phyloP scores from a whole-genome alignment of 2,797 vertebrate species.

The Rhinoraja longicauda region DNA sequence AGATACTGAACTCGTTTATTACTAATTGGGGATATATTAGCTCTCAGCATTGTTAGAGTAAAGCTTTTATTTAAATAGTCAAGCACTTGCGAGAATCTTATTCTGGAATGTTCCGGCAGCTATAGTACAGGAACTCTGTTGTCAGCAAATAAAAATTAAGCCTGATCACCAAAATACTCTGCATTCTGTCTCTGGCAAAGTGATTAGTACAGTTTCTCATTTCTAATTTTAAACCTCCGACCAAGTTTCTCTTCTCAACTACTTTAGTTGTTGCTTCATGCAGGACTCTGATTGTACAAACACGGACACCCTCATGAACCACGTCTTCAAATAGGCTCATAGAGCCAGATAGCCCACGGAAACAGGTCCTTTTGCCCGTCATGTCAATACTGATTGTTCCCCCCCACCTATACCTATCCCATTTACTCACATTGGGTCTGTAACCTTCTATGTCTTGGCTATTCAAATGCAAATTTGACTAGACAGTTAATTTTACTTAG shows the following conservation, averaged over 20 bases:
- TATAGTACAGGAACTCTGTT: neutral
- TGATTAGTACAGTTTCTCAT: neutral
- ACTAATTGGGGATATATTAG: neutral
- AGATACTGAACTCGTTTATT: too few relatives aligned
- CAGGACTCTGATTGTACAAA: neutral
- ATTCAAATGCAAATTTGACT: neutral
- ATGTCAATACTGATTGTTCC: too few relatives aligned
- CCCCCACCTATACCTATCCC: too few relatives aligned
- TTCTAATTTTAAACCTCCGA: neutral
- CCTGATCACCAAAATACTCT: neutral
- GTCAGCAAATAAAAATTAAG: neutral
- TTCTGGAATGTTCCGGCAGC: neutral
- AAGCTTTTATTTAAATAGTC: neutral
- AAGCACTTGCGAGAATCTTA: neutral
- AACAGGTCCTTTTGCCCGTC: too few relatives aligned
- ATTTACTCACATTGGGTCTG: too few relatives aligned
- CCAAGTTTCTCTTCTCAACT: neutral
- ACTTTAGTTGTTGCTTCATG: neutral
- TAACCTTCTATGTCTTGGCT: too few relatives aligned
- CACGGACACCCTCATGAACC: neutral
- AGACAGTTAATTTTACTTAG: slow-evolving; percentile 26
- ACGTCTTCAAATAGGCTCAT: neutral
- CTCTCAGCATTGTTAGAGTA: neutral
- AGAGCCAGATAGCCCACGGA: too few relatives aligned
- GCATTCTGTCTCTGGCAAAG: neutral